Conservation (phyloP, 2,888 invertebrate genomes). For the Nasonovia ribisnigri region DNA sequence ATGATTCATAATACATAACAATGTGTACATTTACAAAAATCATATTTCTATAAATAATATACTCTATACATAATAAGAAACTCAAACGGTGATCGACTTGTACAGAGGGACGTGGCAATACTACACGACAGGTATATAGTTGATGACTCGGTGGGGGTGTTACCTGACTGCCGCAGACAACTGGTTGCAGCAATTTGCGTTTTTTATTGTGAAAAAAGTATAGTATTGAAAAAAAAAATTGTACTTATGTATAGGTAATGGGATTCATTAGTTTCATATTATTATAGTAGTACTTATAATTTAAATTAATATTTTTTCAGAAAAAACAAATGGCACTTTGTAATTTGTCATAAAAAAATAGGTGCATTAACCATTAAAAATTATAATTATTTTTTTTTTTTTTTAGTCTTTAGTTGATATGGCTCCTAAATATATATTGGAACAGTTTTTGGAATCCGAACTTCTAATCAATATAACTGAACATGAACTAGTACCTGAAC, state of each 20-base stretch:
- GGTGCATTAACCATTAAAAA: background rate
- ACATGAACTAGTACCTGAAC: conserved; percentile 98
- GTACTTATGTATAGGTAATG: background rate
- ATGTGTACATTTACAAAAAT: background rate
- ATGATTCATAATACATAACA: too few relatives aligned
- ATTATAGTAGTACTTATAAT: background rate
- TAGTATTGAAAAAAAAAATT: background rate
- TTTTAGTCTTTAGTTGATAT: conserved; percentile 92
- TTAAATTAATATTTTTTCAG: background rate
- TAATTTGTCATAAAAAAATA: background rate
- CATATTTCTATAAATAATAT: background rate
- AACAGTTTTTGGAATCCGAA: conserved; percentile 95
- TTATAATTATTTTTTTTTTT: background rate
- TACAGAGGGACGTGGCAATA: too few relatives aligned
- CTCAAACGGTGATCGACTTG: too few relatives aligned
- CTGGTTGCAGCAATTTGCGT: too few relatives aligned
- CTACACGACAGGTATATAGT: too few relatives aligned
- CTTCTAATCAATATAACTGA: conserved; percentile 97
- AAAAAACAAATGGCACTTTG: background rate
- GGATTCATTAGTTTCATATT: background rate
- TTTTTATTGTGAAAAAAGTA: background rate
- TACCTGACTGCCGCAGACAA: too few relatives aligned
- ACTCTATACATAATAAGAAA: too few relatives aligned
- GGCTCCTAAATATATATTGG: conserved; percentile 98
- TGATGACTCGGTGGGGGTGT: too few relatives aligned